These are phyloP conservation scores for Huso huso DNA, from an alignment of 2,797 vertebrate species.

Conservation along the genomic window DNA sequence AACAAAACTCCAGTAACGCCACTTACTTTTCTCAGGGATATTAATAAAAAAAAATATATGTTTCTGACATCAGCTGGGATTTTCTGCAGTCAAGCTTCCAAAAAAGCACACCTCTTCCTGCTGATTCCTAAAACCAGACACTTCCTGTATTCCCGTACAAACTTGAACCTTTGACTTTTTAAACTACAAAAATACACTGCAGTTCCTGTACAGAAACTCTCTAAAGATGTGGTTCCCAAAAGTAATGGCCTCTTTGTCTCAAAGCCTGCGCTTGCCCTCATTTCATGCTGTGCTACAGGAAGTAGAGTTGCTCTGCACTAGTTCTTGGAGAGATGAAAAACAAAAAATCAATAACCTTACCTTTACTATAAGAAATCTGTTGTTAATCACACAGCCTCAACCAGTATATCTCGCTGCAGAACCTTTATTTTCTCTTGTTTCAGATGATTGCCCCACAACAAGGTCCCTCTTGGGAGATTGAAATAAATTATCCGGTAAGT, in stretches of 20 bases:
- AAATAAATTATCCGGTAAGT: background rate
- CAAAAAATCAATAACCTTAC: constrained; percentile 7
- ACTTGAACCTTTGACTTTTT: no score
- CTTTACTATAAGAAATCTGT: constrained; percentile 1
- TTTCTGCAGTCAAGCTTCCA: no score
- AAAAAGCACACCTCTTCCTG: no score
- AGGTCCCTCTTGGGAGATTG: background rate
- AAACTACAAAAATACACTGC: background rate
- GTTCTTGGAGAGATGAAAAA: background rate
- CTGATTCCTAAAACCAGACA: no score
- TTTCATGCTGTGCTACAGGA: background rate
- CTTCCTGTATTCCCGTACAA: no score
- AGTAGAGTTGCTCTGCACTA: background rate
- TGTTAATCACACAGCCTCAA: background rate
- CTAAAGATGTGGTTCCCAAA: background rate
- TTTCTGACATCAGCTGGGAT: no score
- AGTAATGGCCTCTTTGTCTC: constrained; percentile 6
- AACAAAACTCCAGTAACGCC: no score
- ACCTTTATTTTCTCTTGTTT: background rate
- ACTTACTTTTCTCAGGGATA: no score
- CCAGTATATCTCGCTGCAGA: background rate
- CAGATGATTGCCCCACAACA: constrained; percentile 6
- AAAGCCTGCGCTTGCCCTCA: background rate
- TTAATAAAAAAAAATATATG: no score
- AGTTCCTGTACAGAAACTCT: background rate